Conservation (phyloP, 2,888 invertebrate genomes). For the Deroplatys truncata region DNA sequence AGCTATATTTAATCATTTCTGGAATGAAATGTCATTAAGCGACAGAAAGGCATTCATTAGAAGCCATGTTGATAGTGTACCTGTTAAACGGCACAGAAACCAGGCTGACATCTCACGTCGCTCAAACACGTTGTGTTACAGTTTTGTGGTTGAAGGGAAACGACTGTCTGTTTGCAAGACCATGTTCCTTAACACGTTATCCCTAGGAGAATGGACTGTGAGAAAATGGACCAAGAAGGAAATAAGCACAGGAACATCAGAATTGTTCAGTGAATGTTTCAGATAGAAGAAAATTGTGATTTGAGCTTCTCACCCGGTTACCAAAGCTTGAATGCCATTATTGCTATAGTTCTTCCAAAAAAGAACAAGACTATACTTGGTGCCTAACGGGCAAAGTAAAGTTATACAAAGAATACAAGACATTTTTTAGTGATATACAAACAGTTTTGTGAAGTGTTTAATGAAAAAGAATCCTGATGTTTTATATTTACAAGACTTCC, state of each 20-base stretch:
- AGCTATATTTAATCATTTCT: neutral
- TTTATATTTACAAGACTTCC: no score
- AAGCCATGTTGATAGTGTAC: neutral
- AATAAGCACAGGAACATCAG: neutral
- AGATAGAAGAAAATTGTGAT: neutral
- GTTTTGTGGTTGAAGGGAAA: neutral
- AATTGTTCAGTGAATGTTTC: neutral
- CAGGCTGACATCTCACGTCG: neutral
- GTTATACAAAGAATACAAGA: no score
- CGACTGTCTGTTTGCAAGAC: neutral
- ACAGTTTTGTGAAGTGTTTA: no score
- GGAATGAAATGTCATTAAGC: neutral
- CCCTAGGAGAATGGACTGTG: neutral
- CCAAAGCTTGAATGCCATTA: neutral
- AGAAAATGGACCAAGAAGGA: neutral
- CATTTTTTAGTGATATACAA: no score
- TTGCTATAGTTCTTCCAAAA: neutral
- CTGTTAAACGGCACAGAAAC: neutral
- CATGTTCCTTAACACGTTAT: neutral
- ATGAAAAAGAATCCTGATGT: no score
- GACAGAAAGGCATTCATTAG: neutral
- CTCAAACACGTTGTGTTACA: neutral
- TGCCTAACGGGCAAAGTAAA: no score
- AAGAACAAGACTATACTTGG: no score
- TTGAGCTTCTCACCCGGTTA: neutral